Conservation (phyloP, 2,113 vertebrate genomes). For the Cyrtonyx montezumae region DNA sequence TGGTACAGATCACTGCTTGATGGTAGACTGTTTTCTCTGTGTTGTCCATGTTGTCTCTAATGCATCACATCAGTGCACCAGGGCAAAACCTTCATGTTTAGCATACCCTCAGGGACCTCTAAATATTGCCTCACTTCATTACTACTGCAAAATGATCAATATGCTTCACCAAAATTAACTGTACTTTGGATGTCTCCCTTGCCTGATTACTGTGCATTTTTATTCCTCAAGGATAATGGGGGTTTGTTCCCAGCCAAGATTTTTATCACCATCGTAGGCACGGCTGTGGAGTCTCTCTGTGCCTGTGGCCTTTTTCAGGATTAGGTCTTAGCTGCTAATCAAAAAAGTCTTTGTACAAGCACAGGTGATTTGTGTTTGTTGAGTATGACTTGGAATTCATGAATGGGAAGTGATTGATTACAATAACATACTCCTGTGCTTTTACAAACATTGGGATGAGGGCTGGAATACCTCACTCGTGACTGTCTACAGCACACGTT, state of each 20-base stretch:
- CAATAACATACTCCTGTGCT: neutral
- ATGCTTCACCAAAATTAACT: slow-evolving; percentile 62
- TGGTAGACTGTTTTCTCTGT: neutral
- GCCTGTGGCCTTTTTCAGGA: neutral
- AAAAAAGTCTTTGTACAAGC: neutral
- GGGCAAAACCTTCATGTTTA: slow-evolving; percentile 28
- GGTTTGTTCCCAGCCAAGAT: neutral
- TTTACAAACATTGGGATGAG: neutral
- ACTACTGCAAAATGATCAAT: slow-evolving; percentile 67
- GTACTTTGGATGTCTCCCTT: slow-evolving; percentile 49
- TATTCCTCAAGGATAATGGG: slow-evolving; percentile 39
- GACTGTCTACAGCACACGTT: neutral
- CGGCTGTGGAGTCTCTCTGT: neutral
- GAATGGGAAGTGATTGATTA: neutral
- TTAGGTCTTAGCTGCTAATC: neutral
- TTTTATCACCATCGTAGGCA: neutral
- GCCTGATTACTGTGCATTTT: slow-evolving; percentile 48
- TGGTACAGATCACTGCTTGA: neutral
- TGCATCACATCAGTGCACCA: neutral
- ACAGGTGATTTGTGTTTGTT: neutral
- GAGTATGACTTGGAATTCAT: neutral
- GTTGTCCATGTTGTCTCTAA: neutral
- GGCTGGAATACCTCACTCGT: neutral
- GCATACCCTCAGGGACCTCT: slow-evolving; percentile 49
- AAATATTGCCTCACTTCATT: slow-evolving; percentile 66